Conservation (phyloP, 2,888 invertebrate genomes). For the Patella pellucida region DNA sequence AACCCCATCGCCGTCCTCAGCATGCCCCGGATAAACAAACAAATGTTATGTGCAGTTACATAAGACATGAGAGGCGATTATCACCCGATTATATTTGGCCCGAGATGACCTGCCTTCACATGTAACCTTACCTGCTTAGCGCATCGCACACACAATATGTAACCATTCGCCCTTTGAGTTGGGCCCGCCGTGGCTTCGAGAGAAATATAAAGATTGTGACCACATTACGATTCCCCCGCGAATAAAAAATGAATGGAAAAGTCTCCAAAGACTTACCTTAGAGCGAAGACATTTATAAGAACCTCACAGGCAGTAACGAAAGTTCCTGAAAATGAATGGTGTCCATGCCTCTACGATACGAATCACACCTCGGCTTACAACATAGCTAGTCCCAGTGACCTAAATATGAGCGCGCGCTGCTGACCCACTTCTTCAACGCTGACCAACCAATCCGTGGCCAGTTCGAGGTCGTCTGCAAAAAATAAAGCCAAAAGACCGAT, state of each 20-base stretch:
- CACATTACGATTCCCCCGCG: too few species aligned
- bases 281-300: too few species aligned
- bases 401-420: conserved; percentile 11
- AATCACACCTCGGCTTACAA: background rate
- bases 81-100: background rate
- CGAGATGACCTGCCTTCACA: conserved; percentile 6
- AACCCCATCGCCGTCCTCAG: too few species aligned
- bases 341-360: background rate
- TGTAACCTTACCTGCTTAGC: background rate
- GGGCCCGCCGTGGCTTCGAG: too few species aligned
- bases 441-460: conserved; percentile 5
- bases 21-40: too few species aligned
- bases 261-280: too few species aligned
- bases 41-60: too few species aligned
- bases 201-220: too few species aligned
- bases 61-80: too few species aligned
- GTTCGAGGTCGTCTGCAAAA: conserved; percentile 11
- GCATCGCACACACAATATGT: background rate
- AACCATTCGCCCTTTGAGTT: background rate
- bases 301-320: background rate
- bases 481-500: background rate
- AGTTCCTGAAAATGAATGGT: background rate
- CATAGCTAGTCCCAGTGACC: conserved; percentile 9
- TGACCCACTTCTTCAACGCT: conserved; percentile 1
- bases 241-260: too few species aligned